These are phyloP conservation scores for Nymphicus hollandicus DNA, from an alignment of 2,113 vertebrate genomes.

Conservation along the genomic window DNA sequence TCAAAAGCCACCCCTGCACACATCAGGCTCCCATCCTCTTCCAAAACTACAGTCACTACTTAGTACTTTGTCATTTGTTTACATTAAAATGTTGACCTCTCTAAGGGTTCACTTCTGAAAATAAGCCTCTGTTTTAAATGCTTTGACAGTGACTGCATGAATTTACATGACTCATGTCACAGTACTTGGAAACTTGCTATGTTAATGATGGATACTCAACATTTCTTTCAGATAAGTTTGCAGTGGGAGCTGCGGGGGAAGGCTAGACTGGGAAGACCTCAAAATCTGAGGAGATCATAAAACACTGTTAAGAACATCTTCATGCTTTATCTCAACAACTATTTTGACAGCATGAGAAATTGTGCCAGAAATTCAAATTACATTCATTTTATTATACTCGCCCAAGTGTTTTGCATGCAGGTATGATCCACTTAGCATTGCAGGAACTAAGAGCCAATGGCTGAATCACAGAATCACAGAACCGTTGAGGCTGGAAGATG, in stretches of 20 bases:
- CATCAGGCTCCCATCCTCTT: not conserved
- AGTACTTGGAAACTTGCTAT: conserved; percentile 3
- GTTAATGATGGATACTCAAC: not conserved
- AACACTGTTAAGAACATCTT: not conserved
- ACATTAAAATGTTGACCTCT: not conserved
- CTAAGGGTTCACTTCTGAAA: conserved; percentile 19
- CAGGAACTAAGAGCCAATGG: not conserved
- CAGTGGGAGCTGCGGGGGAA: conserved; percentile 39
- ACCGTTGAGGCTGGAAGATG: not conserved
- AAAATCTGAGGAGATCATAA: not conserved
- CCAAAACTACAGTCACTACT: not conserved
- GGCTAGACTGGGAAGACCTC: conserved; percentile 1
- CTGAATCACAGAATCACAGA: not conserved
- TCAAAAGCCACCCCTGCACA: not conserved
- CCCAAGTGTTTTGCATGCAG: not conserved
- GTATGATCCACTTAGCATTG: not conserved
- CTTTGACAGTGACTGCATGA: conserved; percentile 22
- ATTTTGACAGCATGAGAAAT: not conserved
- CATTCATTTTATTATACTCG: not conserved
- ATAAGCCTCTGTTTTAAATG: conserved; percentile 28
- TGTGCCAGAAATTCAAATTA: not conserved
- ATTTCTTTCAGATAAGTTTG: conserved; percentile 42
- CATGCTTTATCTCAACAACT: not conserved
- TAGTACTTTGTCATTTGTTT: conserved; percentile 19
- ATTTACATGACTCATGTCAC: conserved; percentile 17